Percentiles rank a stretch among this genome's conserved stretches.
phyloP scores from a whole-genome alignment of 2,113 vertebrate genomes.

The Cinclus mexicanus region DNA sequence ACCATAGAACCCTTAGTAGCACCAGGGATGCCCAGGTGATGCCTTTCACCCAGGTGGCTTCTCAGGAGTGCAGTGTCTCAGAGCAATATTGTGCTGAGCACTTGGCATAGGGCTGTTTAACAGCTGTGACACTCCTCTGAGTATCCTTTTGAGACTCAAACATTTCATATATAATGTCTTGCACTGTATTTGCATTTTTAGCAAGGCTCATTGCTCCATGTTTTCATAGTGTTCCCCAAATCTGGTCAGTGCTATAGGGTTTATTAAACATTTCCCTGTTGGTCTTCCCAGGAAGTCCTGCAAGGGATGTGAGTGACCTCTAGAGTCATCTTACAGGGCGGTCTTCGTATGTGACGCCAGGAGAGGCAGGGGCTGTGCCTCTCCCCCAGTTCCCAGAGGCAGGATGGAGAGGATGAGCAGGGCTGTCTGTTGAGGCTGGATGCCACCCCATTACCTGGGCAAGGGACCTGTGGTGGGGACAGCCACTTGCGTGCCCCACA shows the following conservation, averaged over 20 bases:
- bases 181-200: not conserved
- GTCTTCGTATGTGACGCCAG: rapidly evolving
- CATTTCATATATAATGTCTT: not conserved
- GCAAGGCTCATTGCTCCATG: not conserved
- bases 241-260: not conserved
- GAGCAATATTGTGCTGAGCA: not conserved
- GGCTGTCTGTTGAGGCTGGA: not conserved
- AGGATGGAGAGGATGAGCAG: not conserved
- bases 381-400: not conserved
- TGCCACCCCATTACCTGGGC: rapidly evolving
- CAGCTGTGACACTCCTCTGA: not conserved
- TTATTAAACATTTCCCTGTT: not conserved
- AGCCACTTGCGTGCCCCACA: rapidly evolving
- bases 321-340: not conserved
- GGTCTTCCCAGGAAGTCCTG: not conserved
- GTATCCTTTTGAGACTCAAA: not conserved
- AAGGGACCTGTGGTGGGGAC: not conserved
- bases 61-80: not conserved
- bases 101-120: not conserved
- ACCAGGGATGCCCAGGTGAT: not conserved
- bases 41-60: not conserved
- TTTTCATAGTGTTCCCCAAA: not conserved
- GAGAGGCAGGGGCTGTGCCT: not conserved
- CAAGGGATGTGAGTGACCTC: not conserved
- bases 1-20: not conserved